A percentile compares a stretch with the other conserved stretches of the same genome.
Evolutionary conservation across 92 coral and sea anemone species (phyloP).

Genomic region (Palythoa heliodiscus): DNA sequence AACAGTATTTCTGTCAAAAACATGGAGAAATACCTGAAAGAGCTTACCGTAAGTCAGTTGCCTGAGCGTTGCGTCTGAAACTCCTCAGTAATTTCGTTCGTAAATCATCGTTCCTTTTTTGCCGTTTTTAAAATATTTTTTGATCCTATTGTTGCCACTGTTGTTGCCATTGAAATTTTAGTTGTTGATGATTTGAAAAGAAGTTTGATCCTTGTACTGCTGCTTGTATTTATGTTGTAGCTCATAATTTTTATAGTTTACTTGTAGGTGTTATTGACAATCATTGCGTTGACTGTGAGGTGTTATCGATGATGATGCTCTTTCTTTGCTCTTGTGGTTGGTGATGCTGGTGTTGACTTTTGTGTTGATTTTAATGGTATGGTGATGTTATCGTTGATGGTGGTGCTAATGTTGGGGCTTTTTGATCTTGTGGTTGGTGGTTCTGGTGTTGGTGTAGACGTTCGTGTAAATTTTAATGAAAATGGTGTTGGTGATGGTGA

Average conservation of each 20-base stretch:
- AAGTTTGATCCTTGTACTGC: too few relatives aligned
- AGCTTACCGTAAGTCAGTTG: conserved; percentile 59
- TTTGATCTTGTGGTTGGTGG: neutral
- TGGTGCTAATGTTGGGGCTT: neutral
- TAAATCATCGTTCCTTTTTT: too few relatives aligned
- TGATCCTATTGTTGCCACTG: too few relatives aligned
- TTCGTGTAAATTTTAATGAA: neutral
- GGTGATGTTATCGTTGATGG: neutral
- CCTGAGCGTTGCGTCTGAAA: neutral
- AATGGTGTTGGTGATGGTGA: too few relatives aligned
- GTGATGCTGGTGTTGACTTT: neutral
- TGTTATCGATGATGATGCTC: neutral
- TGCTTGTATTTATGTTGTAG: too few relatives aligned
- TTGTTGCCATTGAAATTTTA: too few relatives aligned
- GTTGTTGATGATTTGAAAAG: too few relatives aligned
- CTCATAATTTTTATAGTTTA: too few relatives aligned
- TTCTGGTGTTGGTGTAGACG: neutral
- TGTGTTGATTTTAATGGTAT: neutral
- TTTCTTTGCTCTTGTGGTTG: neutral
- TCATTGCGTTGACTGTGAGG: neutral
- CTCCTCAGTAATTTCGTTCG: too few relatives aligned
- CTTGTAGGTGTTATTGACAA: too few relatives aligned
- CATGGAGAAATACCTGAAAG: conserved; percentile 64
- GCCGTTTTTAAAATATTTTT: too few relatives aligned
- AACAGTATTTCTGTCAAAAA: conserved; percentile 52